Evolutionary conservation across 2,888 invertebrate species (phyloP), one percentile per base, ranked within the genome.

Genomic region (Drosophila nr. perissopoda): DNA sequence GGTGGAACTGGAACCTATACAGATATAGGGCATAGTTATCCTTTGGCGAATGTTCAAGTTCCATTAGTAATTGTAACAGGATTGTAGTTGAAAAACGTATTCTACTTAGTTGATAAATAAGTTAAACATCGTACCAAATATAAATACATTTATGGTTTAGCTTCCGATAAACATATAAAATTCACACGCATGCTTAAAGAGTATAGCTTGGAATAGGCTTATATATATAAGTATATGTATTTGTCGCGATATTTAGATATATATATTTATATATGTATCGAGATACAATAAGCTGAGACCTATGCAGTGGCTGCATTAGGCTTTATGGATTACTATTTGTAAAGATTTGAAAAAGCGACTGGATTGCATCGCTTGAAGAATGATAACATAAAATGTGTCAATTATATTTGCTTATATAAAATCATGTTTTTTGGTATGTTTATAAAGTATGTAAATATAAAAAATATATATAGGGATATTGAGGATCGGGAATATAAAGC

Each of bases 291-390:
- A 29, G 18, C 52, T 61, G 58, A 36, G 58, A 57, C 54, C 64
- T 59, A 69, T 73, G 63, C 40, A 57, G 7, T 60, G 76, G 61
- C 82, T 62, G 79, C 60, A 73, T 60, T 66, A 74, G 61, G 64
- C 61, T 49, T 54, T 54, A 13, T 78, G 78, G 78, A 85, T 87
- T 89, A 87, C 89, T 87, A 71, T 73, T 42, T 49, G 65, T 73
- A 75, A 69, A 66, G 76, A 70, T 60, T 65, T 73, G 61, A 76
- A 69, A 75, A 62, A 77, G 75, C 78, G 78, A 67, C 62, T 69
- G 68, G 69, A 59, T 76, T 54, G 63, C 63, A 58, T 64, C 54
- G 61, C 64, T 60, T 31, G 16, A 25, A 45, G 36, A 48, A 66
- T 52, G 18, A 45, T 49, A 53, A 27, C 25, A 27, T 21, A 62